A percentile compares a stretch with the other conserved stretches of the same genome.
phyloP scores from a whole-genome alignment of 2,113 vertebrate genomes.

The Triplophysa dalaica region DNA sequence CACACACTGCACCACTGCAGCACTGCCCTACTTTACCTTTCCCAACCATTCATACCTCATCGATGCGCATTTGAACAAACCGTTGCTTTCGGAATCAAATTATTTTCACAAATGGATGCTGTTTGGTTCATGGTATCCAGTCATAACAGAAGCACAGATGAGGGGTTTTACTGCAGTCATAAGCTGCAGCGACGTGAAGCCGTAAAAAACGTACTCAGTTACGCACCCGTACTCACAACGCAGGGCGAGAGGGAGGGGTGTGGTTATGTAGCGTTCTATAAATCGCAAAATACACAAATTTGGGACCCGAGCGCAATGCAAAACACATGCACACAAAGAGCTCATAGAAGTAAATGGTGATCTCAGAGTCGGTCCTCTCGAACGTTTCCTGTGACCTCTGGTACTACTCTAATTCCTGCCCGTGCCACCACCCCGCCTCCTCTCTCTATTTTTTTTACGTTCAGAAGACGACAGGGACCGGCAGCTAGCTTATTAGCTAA shows the following conservation, averaged over 20 bases:
- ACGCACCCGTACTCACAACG: slow-evolving; percentile 20
- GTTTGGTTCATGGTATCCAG: neutral
- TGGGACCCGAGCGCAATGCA: neutral
- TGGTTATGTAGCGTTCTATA: neutral
- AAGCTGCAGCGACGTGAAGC: slow-evolving; percentile 32
- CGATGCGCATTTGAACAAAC: neutral
- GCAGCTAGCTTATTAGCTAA: neutral
- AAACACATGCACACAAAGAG: slow-evolving; percentile 2
- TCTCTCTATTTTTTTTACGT: neutral
- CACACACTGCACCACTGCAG: slow-evolving; percentile 50
- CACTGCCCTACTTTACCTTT: slow-evolving; percentile 50
- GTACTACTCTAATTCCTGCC: slow-evolving; percentile 4
- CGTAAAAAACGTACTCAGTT: slow-evolving; percentile 28
- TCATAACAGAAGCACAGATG: slow-evolving; percentile 12
- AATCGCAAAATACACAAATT: neutral
- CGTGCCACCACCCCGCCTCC: neutral
- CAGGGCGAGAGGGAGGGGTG: slow-evolving; percentile 12
- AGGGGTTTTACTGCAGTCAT: slow-evolving; percentile 32
- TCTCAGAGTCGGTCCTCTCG: slow-evolving; percentile 38
- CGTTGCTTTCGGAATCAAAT: neutral
- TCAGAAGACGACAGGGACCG: slow-evolving; percentile 12
- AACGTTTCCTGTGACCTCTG: slow-evolving; percentile 39
- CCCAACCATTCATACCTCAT: neutral
- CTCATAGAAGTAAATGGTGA: slow-evolving; percentile 9
- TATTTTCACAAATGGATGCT: neutral